Conservation (phyloP, 2,888 invertebrate species). For the Loripinus fragilis region DNA sequence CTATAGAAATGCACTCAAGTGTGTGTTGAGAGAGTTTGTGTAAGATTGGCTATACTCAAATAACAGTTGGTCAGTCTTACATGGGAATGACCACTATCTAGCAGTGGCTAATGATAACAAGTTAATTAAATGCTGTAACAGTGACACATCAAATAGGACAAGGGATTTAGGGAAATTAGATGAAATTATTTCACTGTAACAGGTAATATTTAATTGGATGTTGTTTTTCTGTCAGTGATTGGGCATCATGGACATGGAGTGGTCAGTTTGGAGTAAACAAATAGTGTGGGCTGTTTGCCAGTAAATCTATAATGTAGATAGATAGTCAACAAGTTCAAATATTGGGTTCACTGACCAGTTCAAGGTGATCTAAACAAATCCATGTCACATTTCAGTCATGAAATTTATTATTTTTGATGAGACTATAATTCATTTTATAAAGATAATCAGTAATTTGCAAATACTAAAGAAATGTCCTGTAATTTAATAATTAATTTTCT, state of each 20-base stretch:
- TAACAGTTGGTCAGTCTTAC: slow-evolving; percentile 65
- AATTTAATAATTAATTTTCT: too few species aligned
- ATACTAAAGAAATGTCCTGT: too few species aligned
- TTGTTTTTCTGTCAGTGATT: neutral
- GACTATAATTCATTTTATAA: too few species aligned
- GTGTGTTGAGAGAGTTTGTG: slow-evolving; percentile 63
- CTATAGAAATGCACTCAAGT: slow-evolving; percentile 60
- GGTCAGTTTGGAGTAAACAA: slow-evolving; percentile 25
- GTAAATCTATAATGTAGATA: slow-evolving; percentile 6
- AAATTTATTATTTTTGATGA: neutral
- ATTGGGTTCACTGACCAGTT: slow-evolving; percentile 10
- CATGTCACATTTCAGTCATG: neutral
- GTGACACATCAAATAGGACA: slow-evolving; percentile 5
- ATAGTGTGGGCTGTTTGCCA: slow-evolving; percentile 29
- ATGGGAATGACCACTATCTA: slow-evolving; percentile 57
- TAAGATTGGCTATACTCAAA: slow-evolving; percentile 67
- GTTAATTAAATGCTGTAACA: slow-evolving; percentile 17
- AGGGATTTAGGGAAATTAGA: slow-evolving; percentile 13
- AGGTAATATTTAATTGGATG: slow-evolving; percentile 24
- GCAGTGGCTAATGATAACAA: slow-evolving; percentile 33
- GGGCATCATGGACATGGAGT: slow-evolving; percentile 5
- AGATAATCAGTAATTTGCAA: too few species aligned
- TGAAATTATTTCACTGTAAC: slow-evolving; percentile 3
- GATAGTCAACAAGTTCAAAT: slow-evolving; percentile 5
- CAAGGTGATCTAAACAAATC: slow-evolving; percentile 5